Conservation (phyloP, 2,113 vertebrate species). For the Psilopogon haemacephalus region DNA sequence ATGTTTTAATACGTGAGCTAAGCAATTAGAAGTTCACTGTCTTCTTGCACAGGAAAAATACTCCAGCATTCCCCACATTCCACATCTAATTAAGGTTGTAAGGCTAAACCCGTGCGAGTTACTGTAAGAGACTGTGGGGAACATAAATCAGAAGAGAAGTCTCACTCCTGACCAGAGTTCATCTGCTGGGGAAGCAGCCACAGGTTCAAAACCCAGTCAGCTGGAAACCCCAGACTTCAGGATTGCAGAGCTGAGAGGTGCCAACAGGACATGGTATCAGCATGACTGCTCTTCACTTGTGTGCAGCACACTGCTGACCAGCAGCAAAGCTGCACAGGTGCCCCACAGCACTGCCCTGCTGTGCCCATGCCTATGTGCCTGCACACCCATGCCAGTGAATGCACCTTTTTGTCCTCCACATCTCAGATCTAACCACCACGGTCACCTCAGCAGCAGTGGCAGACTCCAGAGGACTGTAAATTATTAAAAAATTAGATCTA, state of each 20-base stretch:
- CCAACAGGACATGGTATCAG: accelerated
- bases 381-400: accelerated
- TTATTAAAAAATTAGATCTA: not conserved
- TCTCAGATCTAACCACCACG: accelerated
- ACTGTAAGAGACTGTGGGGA: not conserved
- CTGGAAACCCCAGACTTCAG: too few relatives aligned
- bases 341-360: accelerated
- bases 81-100: constrained; percentile 80
- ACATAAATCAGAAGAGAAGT: not conserved
- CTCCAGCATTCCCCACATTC: constrained; percentile 82
- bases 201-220: not conserved
- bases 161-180: not conserved
- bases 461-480: not conserved
- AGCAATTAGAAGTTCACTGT: constrained; percentile 75
- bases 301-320: accelerated
- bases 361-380: accelerated
- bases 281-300: too few relatives aligned
- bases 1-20: constrained; percentile 76
- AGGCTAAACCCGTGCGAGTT: constrained; percentile 67
- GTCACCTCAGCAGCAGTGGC: not conserved
- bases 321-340: not conserved
- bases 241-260: accelerated
- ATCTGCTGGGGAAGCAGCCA: not conserved
- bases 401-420: not conserved
- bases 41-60: constrained; percentile 79